These are phyloP conservation scores for Rhabdomys dilectus DNA, from an alignment of 2,113 vertebrate genomes.

Conservation along the genomic window DNA sequence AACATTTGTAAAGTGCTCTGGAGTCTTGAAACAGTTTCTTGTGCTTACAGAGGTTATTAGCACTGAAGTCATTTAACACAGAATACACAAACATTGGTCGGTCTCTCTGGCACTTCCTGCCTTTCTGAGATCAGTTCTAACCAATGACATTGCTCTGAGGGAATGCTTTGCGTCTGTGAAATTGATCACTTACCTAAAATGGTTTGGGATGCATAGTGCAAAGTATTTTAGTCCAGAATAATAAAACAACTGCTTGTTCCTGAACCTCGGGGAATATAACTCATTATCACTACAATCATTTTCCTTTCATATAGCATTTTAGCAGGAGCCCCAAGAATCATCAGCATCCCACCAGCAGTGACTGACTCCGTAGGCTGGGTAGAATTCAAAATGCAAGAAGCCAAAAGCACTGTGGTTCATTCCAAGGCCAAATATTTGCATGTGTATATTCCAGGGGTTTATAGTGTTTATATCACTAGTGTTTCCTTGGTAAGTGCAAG, in stretches of 20 bases:
- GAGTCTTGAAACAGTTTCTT: too few species aligned
- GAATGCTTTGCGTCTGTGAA: background rate
- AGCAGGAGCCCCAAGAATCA: background rate
- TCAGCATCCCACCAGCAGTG: background rate
- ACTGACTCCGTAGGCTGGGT: background rate
- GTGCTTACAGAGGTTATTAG: background rate
- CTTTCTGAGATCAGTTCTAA: background rate
- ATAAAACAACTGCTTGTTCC: background rate
- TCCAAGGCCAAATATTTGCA: too few species aligned
- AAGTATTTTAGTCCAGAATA: background rate
- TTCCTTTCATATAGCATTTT: background rate
- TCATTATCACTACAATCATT: background rate
- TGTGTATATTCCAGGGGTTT: background rate
- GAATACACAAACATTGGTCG: background rate
- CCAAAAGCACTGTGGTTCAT: background rate
- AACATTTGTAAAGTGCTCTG: background rate
- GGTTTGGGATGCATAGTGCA: background rate
- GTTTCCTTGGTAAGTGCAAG: background rate
- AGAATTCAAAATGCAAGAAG: background rate
- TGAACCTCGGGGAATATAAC: background rate
- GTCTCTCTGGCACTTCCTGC: background rate
- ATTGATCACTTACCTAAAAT: background rate
- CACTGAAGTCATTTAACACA: background rate
- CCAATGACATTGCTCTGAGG: background rate
- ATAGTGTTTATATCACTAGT: too few species aligned